These are phyloP conservation scores for Rhizomys pruinosus DNA, from an alignment of 2,113 vertebrate genomes.

Conservation along the genomic window DNA sequence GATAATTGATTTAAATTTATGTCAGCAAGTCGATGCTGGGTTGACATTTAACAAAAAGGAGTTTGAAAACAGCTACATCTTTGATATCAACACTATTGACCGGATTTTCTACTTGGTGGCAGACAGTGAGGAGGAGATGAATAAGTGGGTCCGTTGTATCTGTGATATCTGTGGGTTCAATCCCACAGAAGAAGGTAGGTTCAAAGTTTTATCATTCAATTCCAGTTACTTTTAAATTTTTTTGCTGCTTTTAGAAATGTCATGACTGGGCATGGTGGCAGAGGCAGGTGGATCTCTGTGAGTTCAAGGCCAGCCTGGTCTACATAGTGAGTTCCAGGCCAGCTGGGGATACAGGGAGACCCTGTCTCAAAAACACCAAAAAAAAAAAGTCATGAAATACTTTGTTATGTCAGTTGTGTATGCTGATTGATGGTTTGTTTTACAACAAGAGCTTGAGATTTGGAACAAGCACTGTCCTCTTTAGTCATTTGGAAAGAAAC, in stretches of 20 bases:
- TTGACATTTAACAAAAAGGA: constrained; percentile 98
- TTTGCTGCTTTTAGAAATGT: not conserved
- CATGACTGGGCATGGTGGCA: too few relatives aligned
- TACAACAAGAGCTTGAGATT: not conserved
- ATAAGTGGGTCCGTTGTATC: constrained; percentile 99
- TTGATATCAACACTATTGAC: constrained; percentile 99
- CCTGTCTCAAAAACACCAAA: too few relatives aligned
- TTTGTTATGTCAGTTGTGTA: not conserved
- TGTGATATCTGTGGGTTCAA: constrained; percentile 99
- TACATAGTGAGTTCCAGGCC: too few relatives aligned
- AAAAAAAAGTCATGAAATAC: not conserved
- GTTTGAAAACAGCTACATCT: constrained; percentile 99
- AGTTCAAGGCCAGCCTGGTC: too few relatives aligned
- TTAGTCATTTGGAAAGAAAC: not conserved
- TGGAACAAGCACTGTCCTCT: not conserved
- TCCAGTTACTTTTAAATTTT: not conserved
- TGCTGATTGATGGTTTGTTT: not conserved
- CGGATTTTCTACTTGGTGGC: constrained; percentile 98
- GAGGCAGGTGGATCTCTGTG: too few relatives aligned
- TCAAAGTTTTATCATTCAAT: not conserved
- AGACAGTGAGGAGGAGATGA: constrained; percentile 99
- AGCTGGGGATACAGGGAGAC: too few relatives aligned
- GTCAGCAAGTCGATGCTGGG: constrained; percentile 99
- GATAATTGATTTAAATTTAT: constrained; percentile 99
- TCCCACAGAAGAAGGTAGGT: constrained; percentile 96